phyloP scores from a whole-genome alignment of 2,113 vertebrate species.

The Percopsis transmontana region DNA sequence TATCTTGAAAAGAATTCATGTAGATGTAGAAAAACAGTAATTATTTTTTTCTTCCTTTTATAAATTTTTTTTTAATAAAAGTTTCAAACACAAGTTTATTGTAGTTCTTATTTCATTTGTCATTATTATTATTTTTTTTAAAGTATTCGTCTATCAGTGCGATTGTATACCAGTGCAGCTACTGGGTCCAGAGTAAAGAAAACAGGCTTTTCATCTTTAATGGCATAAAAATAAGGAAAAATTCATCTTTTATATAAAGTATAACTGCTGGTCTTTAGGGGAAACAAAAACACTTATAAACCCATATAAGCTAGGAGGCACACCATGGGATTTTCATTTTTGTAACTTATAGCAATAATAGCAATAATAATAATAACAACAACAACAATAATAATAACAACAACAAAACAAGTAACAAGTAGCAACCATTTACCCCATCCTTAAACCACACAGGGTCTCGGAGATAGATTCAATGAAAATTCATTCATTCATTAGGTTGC shows the following conservation, averaged over 20 bases:
- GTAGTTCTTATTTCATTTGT: slow-evolving; percentile 80
- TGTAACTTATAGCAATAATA: slow-evolving; percentile 72
- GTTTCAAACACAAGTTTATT: slow-evolving; percentile 89
- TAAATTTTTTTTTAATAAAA: slow-evolving; percentile 85
- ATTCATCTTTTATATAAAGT: slow-evolving; percentile 97
- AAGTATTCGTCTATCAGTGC: slow-evolving; percentile 86
- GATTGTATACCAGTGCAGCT: slow-evolving; percentile 96
- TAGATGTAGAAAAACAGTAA: slow-evolving; percentile 98
- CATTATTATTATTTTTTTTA: slow-evolving; percentile 69
- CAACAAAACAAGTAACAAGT: slow-evolving; percentile 74
- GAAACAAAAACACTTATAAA: slow-evolving; percentile 91
- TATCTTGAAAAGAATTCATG: slow-evolving; percentile 95
- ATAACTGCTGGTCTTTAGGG: slow-evolving; percentile 98
- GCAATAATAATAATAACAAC: slow-evolving; percentile 78
- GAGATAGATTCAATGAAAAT: slow-evolving; percentile 84
- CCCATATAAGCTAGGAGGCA: slow-evolving; percentile 98
- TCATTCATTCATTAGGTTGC: slow-evolving; percentile 87
- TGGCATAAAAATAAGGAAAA: slow-evolving; percentile 92
- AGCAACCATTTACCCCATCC: slow-evolving; percentile 68
- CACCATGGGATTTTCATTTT: slow-evolving; percentile 89
- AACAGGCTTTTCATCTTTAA: slow-evolving; percentile 87
- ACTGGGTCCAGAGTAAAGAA: slow-evolving; percentile 98
- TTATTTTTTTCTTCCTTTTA: slow-evolving; percentile 73
- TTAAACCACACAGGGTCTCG: slow-evolving; percentile 55
- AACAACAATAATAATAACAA: slow-evolving; percentile 81